Conservation (phyloP, 2,888 invertebrate species). For the Polyploca ridens region DNA sequence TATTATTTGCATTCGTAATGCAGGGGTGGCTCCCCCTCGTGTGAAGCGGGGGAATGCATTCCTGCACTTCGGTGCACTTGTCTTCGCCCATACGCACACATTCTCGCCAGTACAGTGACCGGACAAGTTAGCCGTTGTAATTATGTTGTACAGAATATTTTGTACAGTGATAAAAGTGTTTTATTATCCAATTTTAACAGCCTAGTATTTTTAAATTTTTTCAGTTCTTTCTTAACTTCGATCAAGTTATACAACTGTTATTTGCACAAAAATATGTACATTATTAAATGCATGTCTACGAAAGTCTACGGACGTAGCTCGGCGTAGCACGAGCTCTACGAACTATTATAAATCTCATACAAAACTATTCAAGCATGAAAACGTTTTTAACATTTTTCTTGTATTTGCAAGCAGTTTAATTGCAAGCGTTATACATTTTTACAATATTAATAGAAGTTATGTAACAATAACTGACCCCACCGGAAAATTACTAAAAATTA, state of each 20-base stretch:
- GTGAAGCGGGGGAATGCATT: constrained; percentile 60
- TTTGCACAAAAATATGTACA: neutral
- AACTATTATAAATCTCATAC: neutral
- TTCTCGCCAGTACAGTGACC: constrained; percentile 18
- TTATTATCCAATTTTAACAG: neutral
- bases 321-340: constrained; percentile 14
- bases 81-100: constrained; percentile 45
- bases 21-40: constrained; percentile 51
- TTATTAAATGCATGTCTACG: neutral
- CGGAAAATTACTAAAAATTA: too few relatives aligned
- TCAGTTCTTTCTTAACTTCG: neutral
- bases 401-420: too few relatives aligned
- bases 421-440: too few relatives aligned
- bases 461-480: too few relatives aligned
- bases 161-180: constrained; percentile 10
- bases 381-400: too few relatives aligned
- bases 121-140: neutral
- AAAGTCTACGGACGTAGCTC: constrained; percentile 17
- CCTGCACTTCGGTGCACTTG: constrained; percentile 68
- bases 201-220: neutral
- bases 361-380: too few relatives aligned
- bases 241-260: neutral
- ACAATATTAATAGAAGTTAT: too few relatives aligned
- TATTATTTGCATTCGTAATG: constrained; percentile 78
- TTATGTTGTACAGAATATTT: constrained; percentile 7